Percentiles rank a stretch among this genome's conserved stretches.
phyloP scores from a whole-genome alignment of 2,113 vertebrate species.

The Pterocles orientalis region DNA sequence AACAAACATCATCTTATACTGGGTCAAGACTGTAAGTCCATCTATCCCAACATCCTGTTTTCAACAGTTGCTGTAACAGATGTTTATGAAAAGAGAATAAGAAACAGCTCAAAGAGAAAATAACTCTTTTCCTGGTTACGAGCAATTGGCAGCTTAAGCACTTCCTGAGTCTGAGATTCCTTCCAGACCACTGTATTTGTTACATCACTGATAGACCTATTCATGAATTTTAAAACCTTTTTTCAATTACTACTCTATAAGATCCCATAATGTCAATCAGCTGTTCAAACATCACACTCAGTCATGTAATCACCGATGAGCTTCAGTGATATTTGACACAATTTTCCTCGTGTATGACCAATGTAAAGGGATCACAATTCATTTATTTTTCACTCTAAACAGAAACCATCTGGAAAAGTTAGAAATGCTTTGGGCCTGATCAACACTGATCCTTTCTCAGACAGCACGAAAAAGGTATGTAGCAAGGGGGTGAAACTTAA shows the following conservation, averaged over 20 bases:
- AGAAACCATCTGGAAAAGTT: not conserved
- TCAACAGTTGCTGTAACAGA: not conserved
- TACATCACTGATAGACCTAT: not conserved
- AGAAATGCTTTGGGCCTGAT: not conserved
- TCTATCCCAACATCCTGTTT: not conserved
- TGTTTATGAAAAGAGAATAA: not conserved
- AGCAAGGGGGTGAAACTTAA: not conserved
- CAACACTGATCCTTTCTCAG: not conserved
- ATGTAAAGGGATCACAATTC: not conserved
- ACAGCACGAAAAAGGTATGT: not conserved
- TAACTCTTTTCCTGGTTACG: not conserved
- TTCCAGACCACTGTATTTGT: constrained; percentile 12
- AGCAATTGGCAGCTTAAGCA: not conserved
- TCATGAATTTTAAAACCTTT: not conserved
- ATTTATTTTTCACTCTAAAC: not conserved
- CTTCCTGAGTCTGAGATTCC: not conserved
- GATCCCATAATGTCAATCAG: not conserved
- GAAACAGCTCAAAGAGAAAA: constrained; percentile 18
- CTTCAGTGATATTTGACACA: not conserved
- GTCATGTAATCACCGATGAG: not conserved
- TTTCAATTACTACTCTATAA: not conserved
- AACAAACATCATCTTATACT: not conserved
- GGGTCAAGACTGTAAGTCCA: not conserved
- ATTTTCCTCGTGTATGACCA: not conserved
- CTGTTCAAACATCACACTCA: not conserved